phyloP scores from a whole-genome alignment of 2,888 invertebrate species.

The Cheilosia grossa region DNA sequence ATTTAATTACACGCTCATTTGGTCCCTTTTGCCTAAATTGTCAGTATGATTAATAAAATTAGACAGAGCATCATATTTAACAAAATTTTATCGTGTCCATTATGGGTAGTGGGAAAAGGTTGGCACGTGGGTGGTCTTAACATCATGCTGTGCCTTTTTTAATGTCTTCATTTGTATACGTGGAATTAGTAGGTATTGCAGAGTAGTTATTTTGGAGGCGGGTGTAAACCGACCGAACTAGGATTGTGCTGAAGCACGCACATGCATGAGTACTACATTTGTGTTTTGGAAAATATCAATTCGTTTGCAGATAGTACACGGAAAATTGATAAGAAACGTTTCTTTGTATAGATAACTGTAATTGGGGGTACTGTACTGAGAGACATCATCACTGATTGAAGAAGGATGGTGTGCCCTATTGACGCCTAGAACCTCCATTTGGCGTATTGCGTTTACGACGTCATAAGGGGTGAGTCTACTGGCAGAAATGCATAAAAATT shows the following conservation, averaged over 20 bases:
- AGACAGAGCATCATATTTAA: constrained; percentile 38
- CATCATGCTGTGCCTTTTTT: background rate
- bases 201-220: background rate
- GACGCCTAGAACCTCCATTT: too few species aligned
- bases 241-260: background rate
- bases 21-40: constrained; percentile 39
- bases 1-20: constrained; percentile 56
- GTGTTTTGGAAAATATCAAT: background rate
- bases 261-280: background rate
- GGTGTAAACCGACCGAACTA: background rate
- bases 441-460: too few species aligned
- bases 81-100: constrained; percentile 36
- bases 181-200: background rate
- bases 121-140: background rate
- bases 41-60: constrained; percentile 54
- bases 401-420: too few species aligned
- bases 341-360: too few species aligned
- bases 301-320: too few species aligned
- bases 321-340: too few species aligned
- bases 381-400: too few species aligned
- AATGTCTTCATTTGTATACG: background rate
- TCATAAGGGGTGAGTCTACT: too few species aligned
- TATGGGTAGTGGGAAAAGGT: constrained; percentile 12
- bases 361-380: too few species aligned
- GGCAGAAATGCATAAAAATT: too few species aligned